Base-by-base conservation (phyloP, 2,888 invertebrate genomes). In the Pyrrhia umbra region DNA sequence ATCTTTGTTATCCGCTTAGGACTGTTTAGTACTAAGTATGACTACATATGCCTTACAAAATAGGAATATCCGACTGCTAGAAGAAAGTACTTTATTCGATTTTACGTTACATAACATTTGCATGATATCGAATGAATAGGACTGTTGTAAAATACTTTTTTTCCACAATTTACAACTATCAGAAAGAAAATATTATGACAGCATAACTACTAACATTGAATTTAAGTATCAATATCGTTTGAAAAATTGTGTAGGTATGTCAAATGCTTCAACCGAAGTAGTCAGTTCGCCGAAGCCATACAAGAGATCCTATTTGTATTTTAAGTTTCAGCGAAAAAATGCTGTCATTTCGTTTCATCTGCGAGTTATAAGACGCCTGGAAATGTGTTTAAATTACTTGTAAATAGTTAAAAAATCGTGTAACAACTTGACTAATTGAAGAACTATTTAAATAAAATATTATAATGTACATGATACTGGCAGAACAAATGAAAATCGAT, bases 141-240 rank as follows among this genome's bases (percentile, higher is more conserved):
- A 34, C 18, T 16, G 16, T 13, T 13, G 34, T 15, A 43, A 8
- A 47, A 25, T 55, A 16, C 15, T n/a, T 23, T 54, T 46, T 6
- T 40, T 40, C 40, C 27, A 16, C n/a, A 25, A 30, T 63, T 18
- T n/a, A 21, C 20, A 34, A 55, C 6, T 25, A 6, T 64, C 40
- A 16, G 8, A 47, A 64, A 30, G 15, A 50, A 73, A 54, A 49
- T 62, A 68, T 74, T 46, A 43, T 57, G 52, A 62, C 47, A 52
- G 66, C 13, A 25, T 47, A 20, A 25, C 45, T 46, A 58, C 39
- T 67, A 45, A 20, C 27, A 65, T 58, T 61, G 40, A 25, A 51
- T 60, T 71, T 42, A 51, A 71, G 57, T 39, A 58, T 23, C 56
- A 45, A 37, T 46, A 20, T 5, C 6, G 21, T 52, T 39, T 55